A percentile compares a stretch with the other conserved stretches of the same genome.
Conservation (phyloP, 1,140 invertebrate genomes). For the Ostrea denselamellosa region DNA sequence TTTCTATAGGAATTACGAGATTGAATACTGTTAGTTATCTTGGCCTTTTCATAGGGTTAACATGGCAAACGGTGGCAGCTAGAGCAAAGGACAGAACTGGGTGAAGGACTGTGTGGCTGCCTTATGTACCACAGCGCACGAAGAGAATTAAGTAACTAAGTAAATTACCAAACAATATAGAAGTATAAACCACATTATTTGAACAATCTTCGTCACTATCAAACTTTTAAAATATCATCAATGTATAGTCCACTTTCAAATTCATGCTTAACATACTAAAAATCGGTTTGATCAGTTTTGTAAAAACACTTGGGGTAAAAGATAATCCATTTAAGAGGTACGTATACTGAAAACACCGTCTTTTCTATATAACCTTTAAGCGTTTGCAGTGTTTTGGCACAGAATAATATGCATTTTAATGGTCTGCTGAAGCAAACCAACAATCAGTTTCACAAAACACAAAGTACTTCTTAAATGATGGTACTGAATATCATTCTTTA, state of each 20-base stretch:
- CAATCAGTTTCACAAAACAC: constrained; percentile 47
- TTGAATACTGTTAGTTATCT: no score
- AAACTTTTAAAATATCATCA: constrained; percentile 47
- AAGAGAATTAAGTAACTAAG: no score
- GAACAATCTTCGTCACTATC: constrained; percentile 41
- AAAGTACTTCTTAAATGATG: constrained; percentile 55
- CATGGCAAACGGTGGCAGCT: background rate
- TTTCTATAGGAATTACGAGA: constrained; percentile 30
- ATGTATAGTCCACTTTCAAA: constrained; percentile 35
- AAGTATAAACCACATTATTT: constrained; percentile 40
- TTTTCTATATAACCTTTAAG: constrained; percentile 45
- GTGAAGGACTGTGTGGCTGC: no score
- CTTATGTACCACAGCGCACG: no score
- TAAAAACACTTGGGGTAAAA: constrained; percentile 47
- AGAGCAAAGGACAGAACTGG: no score
- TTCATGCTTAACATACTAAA: constrained; percentile 38
- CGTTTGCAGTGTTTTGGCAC: constrained; percentile 46
- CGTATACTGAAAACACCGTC: constrained; percentile 42
- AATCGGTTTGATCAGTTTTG: constrained; percentile 53
- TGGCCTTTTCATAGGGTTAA: background rate
- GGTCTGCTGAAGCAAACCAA: constrained; percentile 56
- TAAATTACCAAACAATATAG: constrained; percentile 3
- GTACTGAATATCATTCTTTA: constrained; percentile 51
- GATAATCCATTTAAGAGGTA: constrained; percentile 51
- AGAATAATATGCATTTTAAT: constrained; percentile 54